These are phyloP conservation scores for Schrankia costaestrigalis DNA, from an alignment of 2,888 invertebrate genomes.

Conservation along the genomic window DNA sequence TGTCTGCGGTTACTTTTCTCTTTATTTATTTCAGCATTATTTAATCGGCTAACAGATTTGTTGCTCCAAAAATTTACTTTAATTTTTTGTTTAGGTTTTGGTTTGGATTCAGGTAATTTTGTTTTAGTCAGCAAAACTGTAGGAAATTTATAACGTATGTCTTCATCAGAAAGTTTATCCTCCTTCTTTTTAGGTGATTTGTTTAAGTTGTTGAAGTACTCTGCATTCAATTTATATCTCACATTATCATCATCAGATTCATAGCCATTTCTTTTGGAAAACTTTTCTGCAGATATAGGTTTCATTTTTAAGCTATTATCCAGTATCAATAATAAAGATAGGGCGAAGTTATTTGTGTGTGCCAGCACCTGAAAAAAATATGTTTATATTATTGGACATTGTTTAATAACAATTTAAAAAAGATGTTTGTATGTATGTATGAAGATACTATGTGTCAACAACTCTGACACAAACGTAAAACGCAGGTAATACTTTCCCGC, in stretches of 20 bases:
- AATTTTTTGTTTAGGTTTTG: constrained; percentile 63
- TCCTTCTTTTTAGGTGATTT: constrained; percentile 39
- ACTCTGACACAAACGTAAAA: too few species aligned
- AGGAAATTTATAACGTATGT: constrained; percentile 63
- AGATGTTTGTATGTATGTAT: too few species aligned
- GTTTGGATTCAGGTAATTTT: constrained; percentile 47
- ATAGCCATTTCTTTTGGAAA: constrained; percentile 53
- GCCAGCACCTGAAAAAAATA: constrained; percentile 16
- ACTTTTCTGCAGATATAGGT: constrained; percentile 36
- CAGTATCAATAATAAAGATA: too few species aligned
- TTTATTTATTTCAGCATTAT: constrained; percentile 42
- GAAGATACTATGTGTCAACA: too few species aligned
- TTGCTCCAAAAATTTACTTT: constrained; percentile 76
- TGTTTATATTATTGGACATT: not conserved
- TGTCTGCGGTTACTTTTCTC: constrained; percentile 52
- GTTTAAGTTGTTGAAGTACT: constrained; percentile 45
- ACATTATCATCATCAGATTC: constrained; percentile 70
- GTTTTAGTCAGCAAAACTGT: constrained; percentile 39
- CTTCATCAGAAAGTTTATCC: constrained; percentile 50
- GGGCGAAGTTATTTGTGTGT: too few species aligned
- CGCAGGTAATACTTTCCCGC: constrained; percentile 47
- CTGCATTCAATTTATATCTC: constrained; percentile 63
- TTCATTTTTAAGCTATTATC: constrained; percentile 46
- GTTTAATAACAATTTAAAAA: not conserved
- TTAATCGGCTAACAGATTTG: constrained; percentile 49